Conservation (phyloP, 2,888 invertebrate genomes). For the Coecobrya sp. region DNA sequence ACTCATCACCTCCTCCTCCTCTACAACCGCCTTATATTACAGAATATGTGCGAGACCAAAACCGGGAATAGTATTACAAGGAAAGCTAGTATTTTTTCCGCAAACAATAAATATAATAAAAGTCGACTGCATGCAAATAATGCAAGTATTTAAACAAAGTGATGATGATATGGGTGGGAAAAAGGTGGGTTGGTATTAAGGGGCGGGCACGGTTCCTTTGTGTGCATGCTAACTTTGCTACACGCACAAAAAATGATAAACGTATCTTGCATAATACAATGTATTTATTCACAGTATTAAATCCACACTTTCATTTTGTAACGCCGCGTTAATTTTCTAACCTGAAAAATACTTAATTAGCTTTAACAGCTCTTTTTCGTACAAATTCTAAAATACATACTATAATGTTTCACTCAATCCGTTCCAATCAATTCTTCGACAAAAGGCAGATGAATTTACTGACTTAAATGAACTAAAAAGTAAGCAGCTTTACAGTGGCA, state of each 20-base stretch:
- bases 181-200: constrained; percentile 39
- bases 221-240: constrained; percentile 38
- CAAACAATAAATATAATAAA: constrained; percentile 30
- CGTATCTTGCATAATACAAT: not conserved
- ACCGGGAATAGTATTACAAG: not conserved
- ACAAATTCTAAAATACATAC: too few relatives aligned
- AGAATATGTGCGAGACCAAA: not conserved
- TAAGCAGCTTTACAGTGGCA: too few relatives aligned
- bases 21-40: not conserved
- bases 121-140: constrained; percentile 34
- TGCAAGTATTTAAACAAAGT: constrained; percentile 30
- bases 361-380: too few relatives aligned
- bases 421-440: too few relatives aligned
- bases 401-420: too few relatives aligned
- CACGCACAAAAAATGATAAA: constrained; percentile 46
- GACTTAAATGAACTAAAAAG: too few relatives aligned
- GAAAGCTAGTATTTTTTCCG: not conserved
- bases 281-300: not conserved
- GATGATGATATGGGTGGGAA: constrained; percentile 38
- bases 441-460: too few relatives aligned
- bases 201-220: constrained; percentile 22
- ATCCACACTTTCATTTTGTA: not conserved
- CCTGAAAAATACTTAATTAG: not conserved
- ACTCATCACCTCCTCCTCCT: constrained; percentile 52
- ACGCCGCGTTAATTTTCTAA: not conserved